These are phyloP conservation scores for Mimachlamys varia DNA, from an alignment of 2,888 invertebrate species.

Conservation along the genomic window DNA sequence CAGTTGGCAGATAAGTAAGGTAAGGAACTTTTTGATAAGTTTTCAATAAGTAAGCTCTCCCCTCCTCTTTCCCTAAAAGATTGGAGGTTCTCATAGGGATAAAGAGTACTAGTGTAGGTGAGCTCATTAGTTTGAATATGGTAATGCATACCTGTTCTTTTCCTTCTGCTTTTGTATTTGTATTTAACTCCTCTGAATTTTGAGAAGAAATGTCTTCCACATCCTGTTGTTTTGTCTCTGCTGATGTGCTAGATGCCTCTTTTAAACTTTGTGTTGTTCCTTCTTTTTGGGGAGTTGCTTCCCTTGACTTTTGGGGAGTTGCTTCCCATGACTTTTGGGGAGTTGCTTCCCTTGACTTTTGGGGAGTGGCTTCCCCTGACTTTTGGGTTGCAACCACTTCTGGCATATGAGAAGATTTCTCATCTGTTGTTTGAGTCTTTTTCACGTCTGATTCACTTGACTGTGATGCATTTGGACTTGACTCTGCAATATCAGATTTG, in stretches of 20 bases:
- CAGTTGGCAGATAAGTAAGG: no score
- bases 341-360: slow-evolving; percentile 38
- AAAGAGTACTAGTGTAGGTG: no score
- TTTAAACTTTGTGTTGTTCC: slow-evolving; percentile 25
- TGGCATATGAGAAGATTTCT: slow-evolving; percentile 31
- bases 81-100: no score
- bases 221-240: slow-evolving; percentile 35
- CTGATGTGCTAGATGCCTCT: neutral
- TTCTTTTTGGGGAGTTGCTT: slow-evolving; percentile 40
- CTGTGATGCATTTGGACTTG: slow-evolving; percentile 34
- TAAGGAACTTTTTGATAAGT: no score
- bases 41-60: no score
- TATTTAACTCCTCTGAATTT: neutral
- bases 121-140: no score
- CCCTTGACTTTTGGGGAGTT: neutral
- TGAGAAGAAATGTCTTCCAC: neutral
- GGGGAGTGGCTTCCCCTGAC: slow-evolving; percentile 16
- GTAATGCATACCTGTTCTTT: slow-evolving; percentile 17
- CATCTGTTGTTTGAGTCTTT: neutral
- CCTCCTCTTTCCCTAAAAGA: no score
- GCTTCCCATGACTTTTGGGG: slow-evolving; percentile 38
- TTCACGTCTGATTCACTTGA: neutral
- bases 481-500: slow-evolving; percentile 42
- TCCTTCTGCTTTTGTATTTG: neutral
- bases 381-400: slow-evolving; percentile 19